A percentile compares a stretch with the other conserved stretches of the same genome.
phyloP scores from a whole-genome alignment of 64 coral and sea anemone genomes.

The Actinia equina region DNA sequence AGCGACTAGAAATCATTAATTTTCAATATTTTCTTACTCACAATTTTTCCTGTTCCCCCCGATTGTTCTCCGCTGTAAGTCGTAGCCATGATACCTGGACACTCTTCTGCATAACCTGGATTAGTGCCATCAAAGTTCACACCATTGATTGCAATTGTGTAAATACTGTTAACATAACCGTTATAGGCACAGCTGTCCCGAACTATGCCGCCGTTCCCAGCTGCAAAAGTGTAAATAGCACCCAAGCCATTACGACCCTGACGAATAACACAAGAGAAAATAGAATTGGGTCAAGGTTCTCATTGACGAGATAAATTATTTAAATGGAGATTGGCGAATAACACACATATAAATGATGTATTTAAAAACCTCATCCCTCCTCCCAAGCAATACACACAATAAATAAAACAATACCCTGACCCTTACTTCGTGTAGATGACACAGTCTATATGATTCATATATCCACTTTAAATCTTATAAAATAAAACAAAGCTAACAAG shows the following conservation, averaged over 20 bases:
- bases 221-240: slow-evolving; percentile 45
- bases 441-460: too few relatives aligned
- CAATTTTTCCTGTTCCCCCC: background rate
- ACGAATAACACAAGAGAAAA: background rate
- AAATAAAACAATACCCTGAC: too few relatives aligned
- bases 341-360: too few relatives aligned
- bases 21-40: background rate
- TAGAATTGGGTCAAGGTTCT: too few relatives aligned
- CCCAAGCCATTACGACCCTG: slow-evolving; percentile 33
- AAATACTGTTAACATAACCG: slow-evolving; percentile 46
- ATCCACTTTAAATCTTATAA: too few relatives aligned
- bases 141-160: slow-evolving; percentile 48
- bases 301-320: too few relatives aligned
- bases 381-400: too few relatives aligned
- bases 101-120: slow-evolving; percentile 33
- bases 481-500: too few relatives aligned
- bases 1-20: too few relatives aligned
- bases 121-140: slow-evolving; percentile 22
- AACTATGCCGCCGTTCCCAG: slow-evolving; percentile 42
- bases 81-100: slow-evolving; percentile 34
- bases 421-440: too few relatives aligned
- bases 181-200: slow-evolving; percentile 46
- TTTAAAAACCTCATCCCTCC: too few relatives aligned
- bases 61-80: slow-evolving; percentile 24
- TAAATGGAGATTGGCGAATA: too few relatives aligned